Base-by-base conservation (phyloP, 2,888 invertebrate genomes). In the Parnassius smintheus region DNA sequence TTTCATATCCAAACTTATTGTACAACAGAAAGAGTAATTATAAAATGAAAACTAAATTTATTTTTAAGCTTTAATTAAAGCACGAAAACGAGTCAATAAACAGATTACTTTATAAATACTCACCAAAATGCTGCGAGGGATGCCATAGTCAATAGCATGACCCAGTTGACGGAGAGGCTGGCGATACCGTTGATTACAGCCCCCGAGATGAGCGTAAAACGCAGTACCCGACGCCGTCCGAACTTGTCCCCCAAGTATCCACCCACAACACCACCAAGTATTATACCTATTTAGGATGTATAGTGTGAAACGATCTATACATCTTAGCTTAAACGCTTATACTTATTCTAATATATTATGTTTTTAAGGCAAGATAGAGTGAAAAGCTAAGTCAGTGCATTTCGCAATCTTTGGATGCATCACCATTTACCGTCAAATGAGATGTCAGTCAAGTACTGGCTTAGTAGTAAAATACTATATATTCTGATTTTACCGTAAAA, bases 151-250 rank as follows among this genome's bases (percentile, higher is more conserved):
- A 88, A 71, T 11, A 90, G 72, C 90, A 89, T 88, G 61, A 86
- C 64, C 90, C 90, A 90, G 68, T 87, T 84, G 64, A 89, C 80
- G 0, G 90, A 88, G 7, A 89, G 66, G 65, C 83, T 84, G 65
- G 82, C 83, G 7, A 86, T n/a, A 2, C 76, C 72, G 68, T 90
- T 88, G 62, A 86, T 59, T 0, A 71, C 2, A 1, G 80, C 75
- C 1, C 81, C 74, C 0, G 79, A 70, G 0, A 77, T n/a, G 42
- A 89, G 69, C 0, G 88, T 75, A 2, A 75, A 67, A 9, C 88
- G 61, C 48, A 90, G 70, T 76, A 83, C 82, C 46, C 64, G 73
- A 11, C 82, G 78, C 0, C 90, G 76, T 0, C 90, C 90, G 2
- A 74, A 75, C 0, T 80, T 82, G 70, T 91, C 90, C 0, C 83